These are phyloP conservation scores for Mamestra configurata DNA, from an alignment of 1,140 invertebrate genomes.

Conservation along the genomic window DNA sequence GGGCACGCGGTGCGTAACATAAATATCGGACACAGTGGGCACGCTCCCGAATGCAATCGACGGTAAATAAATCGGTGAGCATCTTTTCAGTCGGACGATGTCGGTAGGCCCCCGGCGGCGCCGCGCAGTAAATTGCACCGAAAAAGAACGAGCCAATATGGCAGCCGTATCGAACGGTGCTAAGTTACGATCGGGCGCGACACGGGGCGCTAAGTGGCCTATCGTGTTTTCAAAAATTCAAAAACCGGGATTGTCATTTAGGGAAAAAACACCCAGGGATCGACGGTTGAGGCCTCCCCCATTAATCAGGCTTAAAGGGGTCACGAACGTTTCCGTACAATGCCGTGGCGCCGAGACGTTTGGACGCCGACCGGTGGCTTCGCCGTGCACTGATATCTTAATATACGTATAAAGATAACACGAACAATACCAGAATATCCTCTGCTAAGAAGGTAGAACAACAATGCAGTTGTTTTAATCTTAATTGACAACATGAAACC, in stretches of 20 bases:
- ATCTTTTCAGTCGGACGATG: constrained; percentile 73
- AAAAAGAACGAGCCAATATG: constrained; percentile 80
- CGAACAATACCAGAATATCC: background rate
- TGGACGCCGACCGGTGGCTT: constrained; percentile 51
- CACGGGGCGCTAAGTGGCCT: constrained; percentile 79
- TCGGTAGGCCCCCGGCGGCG: constrained; percentile 74
- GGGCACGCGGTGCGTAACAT: constrained; percentile 74
- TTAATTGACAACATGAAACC: background rate
- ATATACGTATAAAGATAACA: constrained; percentile 12
- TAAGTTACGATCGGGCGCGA: constrained; percentile 78
- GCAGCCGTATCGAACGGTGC: constrained; percentile 79
- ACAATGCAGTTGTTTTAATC: background rate
- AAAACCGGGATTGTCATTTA: constrained; percentile 70
- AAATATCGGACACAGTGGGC: constrained; percentile 79
- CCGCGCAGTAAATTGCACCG: constrained; percentile 79
- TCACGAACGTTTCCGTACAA: constrained; percentile 57
- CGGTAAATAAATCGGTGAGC: constrained; percentile 80
- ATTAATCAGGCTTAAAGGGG: constrained; percentile 75
- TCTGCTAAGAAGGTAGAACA: background rate
- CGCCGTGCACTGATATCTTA: background rate
- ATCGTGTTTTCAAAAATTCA: constrained; percentile 79
- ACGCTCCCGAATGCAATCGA: constrained; percentile 80
- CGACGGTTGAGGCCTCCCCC: constrained; percentile 58
- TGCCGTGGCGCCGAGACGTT: constrained; percentile 58
- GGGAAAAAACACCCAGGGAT: constrained; percentile 65